Conservation (phyloP, 1,140 invertebrate species). For the Melipona quadrifasciata region DNA sequence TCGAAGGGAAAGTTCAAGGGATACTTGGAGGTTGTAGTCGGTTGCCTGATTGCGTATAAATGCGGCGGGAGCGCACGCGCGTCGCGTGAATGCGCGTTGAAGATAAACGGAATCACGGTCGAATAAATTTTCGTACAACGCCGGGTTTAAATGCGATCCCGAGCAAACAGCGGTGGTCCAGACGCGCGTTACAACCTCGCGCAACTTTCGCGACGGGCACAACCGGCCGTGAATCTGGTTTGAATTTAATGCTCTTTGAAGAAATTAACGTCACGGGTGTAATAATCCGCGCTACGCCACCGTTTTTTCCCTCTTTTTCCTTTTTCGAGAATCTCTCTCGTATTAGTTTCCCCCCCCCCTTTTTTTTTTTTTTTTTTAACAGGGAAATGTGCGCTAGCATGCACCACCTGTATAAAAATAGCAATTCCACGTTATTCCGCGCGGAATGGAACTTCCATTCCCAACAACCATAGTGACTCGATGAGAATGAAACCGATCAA, state of each 20-base stretch:
- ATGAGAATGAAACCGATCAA: neutral
- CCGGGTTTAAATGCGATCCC: neutral
- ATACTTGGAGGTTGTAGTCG: neutral
- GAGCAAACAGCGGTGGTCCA: neutral
- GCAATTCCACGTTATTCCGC: neutral
- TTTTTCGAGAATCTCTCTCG: too few species aligned
- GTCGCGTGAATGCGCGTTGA: neutral
- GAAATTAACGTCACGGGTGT: too few species aligned
- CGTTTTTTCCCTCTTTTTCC: too few species aligned
- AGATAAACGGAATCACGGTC: slow-evolving; percentile 14
- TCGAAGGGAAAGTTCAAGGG: neutral
- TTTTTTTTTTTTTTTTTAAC: too few species aligned
- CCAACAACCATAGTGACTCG: neutral
- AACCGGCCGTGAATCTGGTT: too few species aligned
- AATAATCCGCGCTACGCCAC: too few species aligned
- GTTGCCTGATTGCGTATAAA: neutral
- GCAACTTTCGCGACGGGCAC: neutral
- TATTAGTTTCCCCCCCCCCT: too few species aligned
- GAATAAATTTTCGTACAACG: neutral
- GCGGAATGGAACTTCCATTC: neutral
- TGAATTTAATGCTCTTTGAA: too few species aligned
- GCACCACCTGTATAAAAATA: neutral
- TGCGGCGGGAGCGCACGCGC: too few species aligned
- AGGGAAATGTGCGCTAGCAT: too few species aligned
- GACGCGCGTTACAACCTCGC: neutral